These are phyloP conservation scores for Acromyrmex charruanus DNA, from an alignment of 1,140 invertebrate genomes.

Conservation along the genomic window DNA sequence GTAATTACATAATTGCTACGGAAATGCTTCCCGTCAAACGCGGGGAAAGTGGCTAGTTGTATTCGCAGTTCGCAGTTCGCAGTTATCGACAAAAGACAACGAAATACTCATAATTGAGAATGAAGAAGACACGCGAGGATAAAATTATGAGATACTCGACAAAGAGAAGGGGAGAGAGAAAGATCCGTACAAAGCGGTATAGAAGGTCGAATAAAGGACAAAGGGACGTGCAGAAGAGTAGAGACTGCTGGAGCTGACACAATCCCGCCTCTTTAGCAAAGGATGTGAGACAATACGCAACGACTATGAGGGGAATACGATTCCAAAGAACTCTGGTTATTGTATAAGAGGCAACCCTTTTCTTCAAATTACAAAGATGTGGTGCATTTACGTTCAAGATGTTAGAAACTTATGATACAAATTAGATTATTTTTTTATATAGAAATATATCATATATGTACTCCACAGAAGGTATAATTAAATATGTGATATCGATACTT, in stretches of 20 bases:
- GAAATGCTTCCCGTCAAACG: conserved; percentile 39
- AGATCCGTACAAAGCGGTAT: conserved; percentile 34
- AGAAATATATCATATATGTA: neutral
- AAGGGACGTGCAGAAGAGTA: conserved; percentile 64
- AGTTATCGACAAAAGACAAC: conserved; percentile 32
- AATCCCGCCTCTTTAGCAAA: conserved; percentile 72
- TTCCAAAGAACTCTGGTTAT: conserved; percentile 73
- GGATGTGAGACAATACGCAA: conserved; percentile 69
- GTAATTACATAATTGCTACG: conserved; percentile 45
- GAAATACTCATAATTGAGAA: conserved; percentile 31
- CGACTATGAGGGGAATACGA: conserved; percentile 73
- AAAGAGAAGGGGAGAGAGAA: neutral
- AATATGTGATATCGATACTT: neutral
- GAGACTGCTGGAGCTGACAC: conserved; percentile 72
- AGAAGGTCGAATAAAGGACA: conserved; percentile 58
- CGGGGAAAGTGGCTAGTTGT: conserved; percentile 37
- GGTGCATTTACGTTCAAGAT: conserved; percentile 23
- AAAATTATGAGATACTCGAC: conserved; percentile 56
- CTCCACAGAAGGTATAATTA: neutral
- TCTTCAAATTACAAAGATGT: conserved; percentile 35
- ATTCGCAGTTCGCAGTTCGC: conserved; percentile 34
- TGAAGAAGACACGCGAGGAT: conserved; percentile 58
- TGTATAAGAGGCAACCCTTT: conserved; percentile 58
- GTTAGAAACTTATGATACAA: conserved; percentile 20
- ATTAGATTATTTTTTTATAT: conserved; percentile 9